Percentiles rank a stretch among this genome's conserved stretches.
Evolutionary conservation across 2,888 invertebrate species (phyloP).

Genomic region (Cantharis rustica): DNA sequence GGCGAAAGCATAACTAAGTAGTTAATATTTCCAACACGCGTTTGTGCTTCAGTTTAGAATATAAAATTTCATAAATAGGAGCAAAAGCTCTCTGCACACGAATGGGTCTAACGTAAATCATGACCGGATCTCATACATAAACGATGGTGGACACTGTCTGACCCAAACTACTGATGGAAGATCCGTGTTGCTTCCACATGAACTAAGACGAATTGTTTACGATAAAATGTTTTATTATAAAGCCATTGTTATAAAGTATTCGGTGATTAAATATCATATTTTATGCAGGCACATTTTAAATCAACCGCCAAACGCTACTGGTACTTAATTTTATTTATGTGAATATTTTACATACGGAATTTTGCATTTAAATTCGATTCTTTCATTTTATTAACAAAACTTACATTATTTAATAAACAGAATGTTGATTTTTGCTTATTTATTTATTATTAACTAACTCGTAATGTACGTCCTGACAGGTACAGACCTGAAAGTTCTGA

Average conservation of each 20-base stretch:
- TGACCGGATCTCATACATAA: conserved; percentile 46
- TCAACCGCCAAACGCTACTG: not conserved
- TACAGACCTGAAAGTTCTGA: too few relatives aligned
- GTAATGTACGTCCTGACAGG: too few relatives aligned
- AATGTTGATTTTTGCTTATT: too few relatives aligned
- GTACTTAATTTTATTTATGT: not conserved
- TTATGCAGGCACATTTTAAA: not conserved
- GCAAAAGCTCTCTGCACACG: conserved; percentile 26
- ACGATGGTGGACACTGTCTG: conserved; percentile 41
- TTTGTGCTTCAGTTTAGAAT: conserved; percentile 21
- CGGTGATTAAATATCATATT: not conserved
- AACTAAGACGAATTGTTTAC: conserved; percentile 46
- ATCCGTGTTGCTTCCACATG: conserved; percentile 45
- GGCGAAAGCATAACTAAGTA: conserved; percentile 13
- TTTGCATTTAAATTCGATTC: not conserved
- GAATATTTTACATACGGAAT: not conserved
- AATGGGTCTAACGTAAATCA: conserved; percentile 39
- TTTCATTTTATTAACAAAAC: not conserved
- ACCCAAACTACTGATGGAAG: conserved; percentile 45
- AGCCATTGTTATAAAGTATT: conserved; percentile 1
- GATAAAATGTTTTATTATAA: not conserved
- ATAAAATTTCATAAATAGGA: conserved; percentile 32
- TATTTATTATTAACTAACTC: too few relatives aligned
- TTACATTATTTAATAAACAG: not conserved
- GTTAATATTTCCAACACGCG: conserved; percentile 24